phyloP scores from a whole-genome alignment of 2,113 vertebrate genomes.

The Phaethornis superciliosus region DNA sequence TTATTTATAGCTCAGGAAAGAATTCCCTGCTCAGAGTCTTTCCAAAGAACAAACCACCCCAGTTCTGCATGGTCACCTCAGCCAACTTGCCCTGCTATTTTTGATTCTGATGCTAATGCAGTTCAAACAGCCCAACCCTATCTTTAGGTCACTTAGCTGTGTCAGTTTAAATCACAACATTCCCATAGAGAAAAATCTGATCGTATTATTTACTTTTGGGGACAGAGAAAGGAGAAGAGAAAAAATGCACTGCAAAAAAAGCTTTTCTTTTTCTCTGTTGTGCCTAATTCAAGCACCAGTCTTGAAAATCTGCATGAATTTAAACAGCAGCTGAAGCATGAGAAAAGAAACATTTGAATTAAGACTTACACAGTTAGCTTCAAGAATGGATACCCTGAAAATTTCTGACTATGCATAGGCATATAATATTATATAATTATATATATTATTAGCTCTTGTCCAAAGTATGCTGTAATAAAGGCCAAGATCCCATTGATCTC shows the following conservation, averaged over 20 bases:
- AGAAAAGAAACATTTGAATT: background rate
- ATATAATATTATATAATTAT: background rate
- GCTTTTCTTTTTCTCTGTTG: background rate
- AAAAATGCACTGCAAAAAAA: background rate
- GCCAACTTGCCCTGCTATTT: background rate
- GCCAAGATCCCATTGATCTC: background rate
- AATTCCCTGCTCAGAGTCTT: conserved; percentile 8
- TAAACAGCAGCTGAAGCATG: background rate
- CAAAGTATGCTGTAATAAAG: background rate
- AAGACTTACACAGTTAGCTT: background rate
- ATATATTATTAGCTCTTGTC: background rate
- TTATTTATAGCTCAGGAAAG: conserved; percentile 37
- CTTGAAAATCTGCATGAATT: background rate
- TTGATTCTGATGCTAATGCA: conserved; percentile 68
- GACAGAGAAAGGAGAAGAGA: background rate
- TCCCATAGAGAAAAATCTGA: conserved; percentile 24
- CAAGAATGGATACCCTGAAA: background rate
- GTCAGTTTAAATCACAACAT: conserved; percentile 44
- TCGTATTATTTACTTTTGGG: conserved; percentile 9
- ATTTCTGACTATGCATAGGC: fast-evolving
- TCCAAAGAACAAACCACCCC: conserved; percentile 39
- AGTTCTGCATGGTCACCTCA: conserved; percentile 50
- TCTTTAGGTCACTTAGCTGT: conserved; percentile 32
- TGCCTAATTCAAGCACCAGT: background rate
- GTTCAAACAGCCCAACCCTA: conserved; percentile 60